These are phyloP conservation scores for Caerostris extrusa DNA, from an alignment of 1,140 invertebrate species.

Conservation along the genomic window DNA sequence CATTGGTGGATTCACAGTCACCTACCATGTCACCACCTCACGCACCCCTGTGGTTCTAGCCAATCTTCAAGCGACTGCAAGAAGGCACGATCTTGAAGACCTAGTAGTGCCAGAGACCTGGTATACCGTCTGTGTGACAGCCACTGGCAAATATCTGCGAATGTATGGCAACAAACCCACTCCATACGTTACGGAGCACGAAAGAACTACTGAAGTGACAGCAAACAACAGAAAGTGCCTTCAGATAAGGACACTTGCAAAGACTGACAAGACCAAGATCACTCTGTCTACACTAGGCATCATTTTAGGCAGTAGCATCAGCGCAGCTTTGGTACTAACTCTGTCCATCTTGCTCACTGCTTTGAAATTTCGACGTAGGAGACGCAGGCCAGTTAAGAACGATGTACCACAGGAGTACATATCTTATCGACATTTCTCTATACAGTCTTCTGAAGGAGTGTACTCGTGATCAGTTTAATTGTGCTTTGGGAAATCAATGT, in stretches of 20 bases:
- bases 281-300: constrained; percentile 85
- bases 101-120: constrained; percentile 89
- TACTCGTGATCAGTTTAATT: constrained; percentile 57
- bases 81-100: constrained; percentile 86
- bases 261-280: constrained; percentile 78
- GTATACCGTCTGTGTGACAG: constrained; percentile 92
- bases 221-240: constrained; percentile 79
- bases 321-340: constrained; percentile 91
- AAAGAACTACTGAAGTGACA: constrained; percentile 69
- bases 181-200: constrained; percentile 77
- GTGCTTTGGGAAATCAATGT: neutral
- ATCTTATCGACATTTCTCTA: constrained; percentile 85
- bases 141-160: constrained; percentile 86
- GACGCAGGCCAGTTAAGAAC: constrained; percentile 83
- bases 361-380: constrained; percentile 92
- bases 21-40: constrained; percentile 88
- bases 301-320: constrained; percentile 91
- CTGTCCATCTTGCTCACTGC: constrained; percentile 90
- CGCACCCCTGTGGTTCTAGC: constrained; percentile 73
- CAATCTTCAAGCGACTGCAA: constrained; percentile 64
- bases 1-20: constrained; percentile 91
- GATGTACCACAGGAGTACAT: constrained; percentile 87
- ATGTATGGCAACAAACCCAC: constrained; percentile 77
- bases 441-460: constrained; percentile 81
- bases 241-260: constrained; percentile 78